Base-by-base conservation (phyloP, 2,797 vertebrate genomes). In the Poecilia velifera region DNA sequence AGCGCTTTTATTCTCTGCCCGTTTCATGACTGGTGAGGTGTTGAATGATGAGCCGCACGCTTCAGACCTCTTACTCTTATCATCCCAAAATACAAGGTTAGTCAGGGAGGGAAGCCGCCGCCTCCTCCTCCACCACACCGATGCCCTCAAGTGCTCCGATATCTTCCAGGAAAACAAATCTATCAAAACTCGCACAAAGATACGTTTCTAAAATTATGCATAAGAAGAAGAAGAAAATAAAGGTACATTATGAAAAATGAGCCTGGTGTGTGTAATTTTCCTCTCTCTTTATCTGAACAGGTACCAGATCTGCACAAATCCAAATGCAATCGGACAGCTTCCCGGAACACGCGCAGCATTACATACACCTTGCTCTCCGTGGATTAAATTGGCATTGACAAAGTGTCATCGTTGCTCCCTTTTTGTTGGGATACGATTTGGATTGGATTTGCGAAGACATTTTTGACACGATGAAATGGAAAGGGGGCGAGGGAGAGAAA, bases 331-430 rank as follows among this genome's bases (percentile, higher is more conserved):
- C 91, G 90, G 93, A 92, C 90, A 91, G 91, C 80, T 90, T 89
- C 91, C 90, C 86, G 87, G 91, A 94, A 93, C 87, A 89, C 81
- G 86, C 86, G 81, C 87, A 73, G 87, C 78, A 81, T 85, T 88
- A 86, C 88, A 85, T 87, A 90, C 90, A 92, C 90, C 89, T 88
- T 80, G 91, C 91, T 93, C 86, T 72, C 81, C 66, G 22, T 68
- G 82, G 88, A 88, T 90, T 91, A 89, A 93, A 94, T 90, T 92
- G 89, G 85, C 91, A 91, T 92, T 88, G 93, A 94, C 93, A 91
- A 92, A 92, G 88, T 93, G 89, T 91, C 92, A 91, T 92, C 89
- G 79, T 86, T 87, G 86, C 88, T 78, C 76, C 77, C 84, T 89
- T 82, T 88, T 85, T 81, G 84, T 86, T 79, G 84, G 80, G 57